Conservation (phyloP, 2,113 vertebrate species). For the Penelope pileata region DNA sequence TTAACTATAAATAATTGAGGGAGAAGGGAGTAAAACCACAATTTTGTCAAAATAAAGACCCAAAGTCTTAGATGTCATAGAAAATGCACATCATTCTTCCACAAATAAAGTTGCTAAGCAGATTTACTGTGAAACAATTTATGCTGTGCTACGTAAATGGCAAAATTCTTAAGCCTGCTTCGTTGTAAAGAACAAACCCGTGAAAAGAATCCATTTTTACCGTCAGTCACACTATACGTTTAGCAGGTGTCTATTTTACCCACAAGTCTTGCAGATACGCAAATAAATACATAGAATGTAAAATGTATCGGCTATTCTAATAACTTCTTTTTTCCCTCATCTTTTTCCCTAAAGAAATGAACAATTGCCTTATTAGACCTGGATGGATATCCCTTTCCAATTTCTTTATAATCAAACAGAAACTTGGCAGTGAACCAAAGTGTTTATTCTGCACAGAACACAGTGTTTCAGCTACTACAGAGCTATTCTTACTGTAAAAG, state of each 20-base stretch:
- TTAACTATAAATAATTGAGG: slow-evolving; percentile 55
- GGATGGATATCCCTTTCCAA: neutral
- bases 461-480: slow-evolving; percentile 24
- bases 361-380: neutral
- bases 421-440: slow-evolving; percentile 29
- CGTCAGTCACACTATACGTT: slow-evolving; percentile 38
- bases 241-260: slow-evolving; percentile 69
- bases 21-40: slow-evolving; percentile 49
- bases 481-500: slow-evolving; percentile 20
- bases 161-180: slow-evolving; percentile 48
- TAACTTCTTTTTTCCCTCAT: neutral
- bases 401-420: slow-evolving; percentile 13
- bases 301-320: slow-evolving; percentile 14
- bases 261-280: slow-evolving; percentile 24
- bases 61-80: slow-evolving; percentile 60
- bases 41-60: slow-evolving; percentile 64
- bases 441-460: neutral
- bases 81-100: slow-evolving; percentile 58
- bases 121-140: slow-evolving; percentile 71
- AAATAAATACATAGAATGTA: slow-evolving; percentile 56
- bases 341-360: neutral
- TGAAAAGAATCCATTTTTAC: slow-evolving; percentile 60
- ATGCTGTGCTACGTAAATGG: slow-evolving; percentile 54
- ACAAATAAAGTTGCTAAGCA: slow-evolving; percentile 68
- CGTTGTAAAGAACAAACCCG: slow-evolving; percentile 58